Evolutionary conservation across 1,140 invertebrate genomes (phyloP).

Genomic region (Drosophila hydei): DNA sequence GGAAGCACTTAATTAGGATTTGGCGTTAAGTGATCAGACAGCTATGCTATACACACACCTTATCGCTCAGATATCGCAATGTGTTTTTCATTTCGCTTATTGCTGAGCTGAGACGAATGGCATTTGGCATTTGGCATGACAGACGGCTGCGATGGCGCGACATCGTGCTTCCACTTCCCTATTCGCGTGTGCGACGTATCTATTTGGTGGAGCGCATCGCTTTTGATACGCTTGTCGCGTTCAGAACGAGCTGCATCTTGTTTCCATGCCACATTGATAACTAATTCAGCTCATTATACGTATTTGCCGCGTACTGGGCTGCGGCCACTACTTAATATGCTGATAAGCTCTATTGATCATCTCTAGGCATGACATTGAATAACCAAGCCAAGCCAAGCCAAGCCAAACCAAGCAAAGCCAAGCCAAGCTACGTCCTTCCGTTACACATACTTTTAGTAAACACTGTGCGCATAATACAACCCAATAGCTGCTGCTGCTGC

Average conservation of each 20-base stretch:
- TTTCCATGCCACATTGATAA: constrained; percentile 33
- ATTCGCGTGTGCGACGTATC: constrained; percentile 13
- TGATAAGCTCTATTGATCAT: constrained; percentile 54
- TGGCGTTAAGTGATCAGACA: constrained; percentile 31
- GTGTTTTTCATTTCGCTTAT: neutral
- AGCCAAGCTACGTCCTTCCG: constrained; percentile 8
- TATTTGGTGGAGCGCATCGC: constrained; percentile 40
- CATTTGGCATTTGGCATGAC: neutral
- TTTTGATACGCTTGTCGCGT: constrained; percentile 39
- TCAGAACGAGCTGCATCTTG: constrained; percentile 22
- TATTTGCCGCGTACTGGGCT: constrained; percentile 16
- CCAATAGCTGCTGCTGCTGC: constrained; percentile 1
- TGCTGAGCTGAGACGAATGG: neutral
- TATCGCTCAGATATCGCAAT: constrained; percentile 5
- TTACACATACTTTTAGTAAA: neutral
- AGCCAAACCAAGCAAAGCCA: neutral
- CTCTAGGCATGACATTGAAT: constrained; percentile 23
- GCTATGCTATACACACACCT: constrained; percentile 18
- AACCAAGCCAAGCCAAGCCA: neutral
- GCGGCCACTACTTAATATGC: constrained; percentile 17
- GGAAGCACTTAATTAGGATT: constrained; percentile 26
- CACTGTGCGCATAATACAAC: constrained; percentile 1
- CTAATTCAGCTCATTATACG: constrained; percentile 61
- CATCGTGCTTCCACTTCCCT: constrained; percentile 19
- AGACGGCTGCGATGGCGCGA: neutral